These are phyloP conservation scores for Drosophila nikananu DNA, from an alignment of 1,140 invertebrate genomes.

Conservation along the genomic window DNA sequence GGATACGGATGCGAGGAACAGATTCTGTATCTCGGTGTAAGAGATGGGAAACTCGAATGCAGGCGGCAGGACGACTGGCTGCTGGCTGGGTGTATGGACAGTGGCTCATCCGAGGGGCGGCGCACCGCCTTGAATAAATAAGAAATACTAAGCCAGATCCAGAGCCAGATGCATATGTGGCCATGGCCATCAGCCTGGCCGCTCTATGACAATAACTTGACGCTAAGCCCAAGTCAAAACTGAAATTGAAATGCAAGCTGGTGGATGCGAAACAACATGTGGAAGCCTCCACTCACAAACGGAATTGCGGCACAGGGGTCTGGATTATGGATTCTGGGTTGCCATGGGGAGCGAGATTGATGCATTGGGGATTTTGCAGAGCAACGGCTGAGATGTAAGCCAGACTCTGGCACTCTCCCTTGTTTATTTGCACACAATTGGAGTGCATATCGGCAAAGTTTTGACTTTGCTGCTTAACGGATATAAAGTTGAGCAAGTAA, in stretches of 20 bases:
- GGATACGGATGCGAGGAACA: neutral
- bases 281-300: slow-evolving; percentile 1
- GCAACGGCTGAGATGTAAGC: slow-evolving; percentile 1
- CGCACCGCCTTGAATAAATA: slow-evolving; percentile 30
- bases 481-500: neutral
- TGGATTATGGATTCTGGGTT: neutral
- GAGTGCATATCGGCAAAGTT: neutral
- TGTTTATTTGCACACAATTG: slow-evolving; percentile 1
- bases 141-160: slow-evolving; percentile 15
- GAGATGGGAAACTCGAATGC: neutral
- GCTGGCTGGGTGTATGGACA: slow-evolving; percentile 19
- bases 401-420: neutral
- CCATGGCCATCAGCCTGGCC: slow-evolving; percentile 5
- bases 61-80: neutral
- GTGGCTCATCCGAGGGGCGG: slow-evolving; percentile 25
- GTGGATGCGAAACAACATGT: slow-evolving; percentile 18
- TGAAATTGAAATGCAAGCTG: slow-evolving; percentile 65
- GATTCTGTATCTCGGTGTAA: neutral
- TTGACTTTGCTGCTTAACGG: neutral
- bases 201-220: slow-evolving; percentile 68
- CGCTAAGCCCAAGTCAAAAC: slow-evolving; percentile 54
- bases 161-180: slow-evolving; percentile 14
- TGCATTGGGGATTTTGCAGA: slow-evolving; percentile 21
- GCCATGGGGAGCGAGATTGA: neutral
- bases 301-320: neutral